Conservation (phyloP, 2,113 vertebrate genomes). For the Festucalex cinctus region DNA sequence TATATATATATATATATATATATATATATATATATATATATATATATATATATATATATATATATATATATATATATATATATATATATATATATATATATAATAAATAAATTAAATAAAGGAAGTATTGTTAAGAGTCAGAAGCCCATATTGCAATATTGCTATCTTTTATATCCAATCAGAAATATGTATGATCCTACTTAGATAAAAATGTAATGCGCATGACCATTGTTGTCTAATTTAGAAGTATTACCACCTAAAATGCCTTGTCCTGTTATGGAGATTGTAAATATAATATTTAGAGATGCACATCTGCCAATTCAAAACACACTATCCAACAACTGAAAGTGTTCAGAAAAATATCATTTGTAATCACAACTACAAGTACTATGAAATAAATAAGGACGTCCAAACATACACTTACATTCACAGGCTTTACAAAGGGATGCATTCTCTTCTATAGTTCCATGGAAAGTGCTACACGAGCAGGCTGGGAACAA, state of each 20-base stretch:
- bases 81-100: too few species aligned
- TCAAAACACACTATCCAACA: neutral
- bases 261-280: neutral
- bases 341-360: neutral
- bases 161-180: neutral
- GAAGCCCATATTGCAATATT: neutral
- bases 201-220: too few species aligned
- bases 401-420: neutral
- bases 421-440: neutral
- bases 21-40: too few species aligned
- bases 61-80: too few species aligned
- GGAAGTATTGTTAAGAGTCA: too few species aligned
- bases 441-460: neutral
- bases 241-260: neutral
- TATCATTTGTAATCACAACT: neutral
- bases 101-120: neutral
- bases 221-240: neutral
- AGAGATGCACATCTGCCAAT: neutral
- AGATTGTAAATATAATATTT: neutral
- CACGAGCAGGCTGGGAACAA: neutral
- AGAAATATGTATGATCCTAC: neutral
- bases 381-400: neutral
- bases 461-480: neutral
- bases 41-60: too few species aligned
- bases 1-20: too few species aligned